Percentiles rank a stretch among this genome's conserved stretches.
Evolutionary conservation across 2,888 invertebrate genomes (phyloP).

Genomic region (Stenodera caucasica): DNA sequence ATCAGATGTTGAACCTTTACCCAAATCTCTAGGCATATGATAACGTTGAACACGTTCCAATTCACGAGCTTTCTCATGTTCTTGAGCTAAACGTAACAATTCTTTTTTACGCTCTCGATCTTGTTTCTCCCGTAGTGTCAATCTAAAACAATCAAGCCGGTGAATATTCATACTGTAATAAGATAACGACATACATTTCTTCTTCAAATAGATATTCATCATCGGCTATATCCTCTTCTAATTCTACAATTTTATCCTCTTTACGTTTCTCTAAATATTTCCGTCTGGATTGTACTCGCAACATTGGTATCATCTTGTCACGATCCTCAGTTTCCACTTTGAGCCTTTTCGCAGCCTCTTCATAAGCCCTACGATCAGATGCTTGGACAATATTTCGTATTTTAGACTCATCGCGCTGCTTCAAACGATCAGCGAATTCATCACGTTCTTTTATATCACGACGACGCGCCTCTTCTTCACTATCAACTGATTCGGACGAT

Average conservation of each 20-base stretch:
- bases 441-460: constrained; percentile 90
- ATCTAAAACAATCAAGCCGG: constrained; percentile 57
- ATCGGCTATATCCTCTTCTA: constrained; percentile 93
- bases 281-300: constrained; percentile 87
- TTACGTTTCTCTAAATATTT: constrained; percentile 95
- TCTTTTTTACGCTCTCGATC: constrained; percentile 91
- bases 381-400: constrained; percentile 76
- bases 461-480: constrained; percentile 77
- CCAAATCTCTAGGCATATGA: constrained; percentile 88
- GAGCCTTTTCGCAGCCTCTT: constrained; percentile 88
- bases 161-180: too few relatives aligned
- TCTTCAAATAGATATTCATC: constrained; percentile 95
- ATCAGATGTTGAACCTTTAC: constrained; percentile 71
- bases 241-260: constrained; percentile 92
- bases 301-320: constrained; percentile 82
- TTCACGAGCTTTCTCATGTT: constrained; percentile 94
- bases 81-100: constrained; percentile 85
- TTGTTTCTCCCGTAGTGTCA: constrained; percentile 82
- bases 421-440: constrained; percentile 87
- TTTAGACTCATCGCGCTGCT: constrained; percentile 85
- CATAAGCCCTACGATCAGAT: constrained; percentile 70
- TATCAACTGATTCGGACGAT: constrained; percentile 64
- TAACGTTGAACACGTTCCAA: constrained; percentile 91
- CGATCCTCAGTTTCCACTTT: constrained; percentile 85
- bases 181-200: constrained; percentile 67